Evolutionary conservation across 2,888 invertebrate genomes (phyloP).

Genomic region (Rapana venosa): DNA sequence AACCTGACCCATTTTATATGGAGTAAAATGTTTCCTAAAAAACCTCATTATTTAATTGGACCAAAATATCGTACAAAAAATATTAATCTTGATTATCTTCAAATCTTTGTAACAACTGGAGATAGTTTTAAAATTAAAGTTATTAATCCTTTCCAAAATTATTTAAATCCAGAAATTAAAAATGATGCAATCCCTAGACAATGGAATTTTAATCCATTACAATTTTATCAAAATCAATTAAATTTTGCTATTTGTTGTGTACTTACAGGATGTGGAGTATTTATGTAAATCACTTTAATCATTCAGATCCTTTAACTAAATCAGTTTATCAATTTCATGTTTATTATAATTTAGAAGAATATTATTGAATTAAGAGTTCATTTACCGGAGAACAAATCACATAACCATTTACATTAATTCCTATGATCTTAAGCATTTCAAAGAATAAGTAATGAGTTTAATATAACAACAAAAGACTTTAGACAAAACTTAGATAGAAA

Average conservation of each 20-base stretch:
- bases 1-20: no score
- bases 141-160: background rate
- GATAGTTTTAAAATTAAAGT: background rate
- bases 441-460: constrained; percentile 1
- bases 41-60: constrained; percentile 10
- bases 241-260: constrained; percentile 46
- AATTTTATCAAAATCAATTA: constrained; percentile 50
- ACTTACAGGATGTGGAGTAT: constrained; percentile 49
- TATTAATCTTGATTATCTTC: background rate
- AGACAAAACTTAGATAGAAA: background rate
- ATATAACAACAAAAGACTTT: constrained; percentile 1
- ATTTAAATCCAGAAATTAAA: background rate
- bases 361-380: background rate
- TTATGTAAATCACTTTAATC: background rate
- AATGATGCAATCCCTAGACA: constrained; percentile 13
- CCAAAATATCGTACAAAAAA: background rate
- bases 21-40: no score
- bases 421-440: background rate
- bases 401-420: background rate
- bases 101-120: background rate
- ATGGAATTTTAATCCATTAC: constrained; percentile 43
- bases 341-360: background rate
- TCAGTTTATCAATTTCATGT: constrained; percentile 6
- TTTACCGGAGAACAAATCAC: background rate
- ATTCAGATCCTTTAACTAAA: background rate